These are phyloP conservation scores for Montipora efflorescens DNA, from an alignment of 64 coral and sea anemone species.

Conservation along the genomic window DNA sequence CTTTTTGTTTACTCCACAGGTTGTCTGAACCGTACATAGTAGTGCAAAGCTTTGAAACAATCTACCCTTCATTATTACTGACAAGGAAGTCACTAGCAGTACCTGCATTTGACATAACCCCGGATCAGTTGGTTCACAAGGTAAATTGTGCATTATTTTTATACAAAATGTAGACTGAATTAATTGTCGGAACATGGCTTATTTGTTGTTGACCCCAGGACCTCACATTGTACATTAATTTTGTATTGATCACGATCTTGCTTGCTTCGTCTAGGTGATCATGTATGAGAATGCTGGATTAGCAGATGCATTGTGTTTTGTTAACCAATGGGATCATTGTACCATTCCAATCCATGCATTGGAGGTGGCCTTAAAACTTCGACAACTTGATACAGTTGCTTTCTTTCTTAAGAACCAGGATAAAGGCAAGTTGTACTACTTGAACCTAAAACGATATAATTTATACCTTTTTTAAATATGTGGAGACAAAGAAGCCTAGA, in stretches of 20 bases:
- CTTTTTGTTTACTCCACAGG: slow-evolving; percentile 27
- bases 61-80: slow-evolving; percentile 66
- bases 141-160: slow-evolving; percentile 23
- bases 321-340: slow-evolving; percentile 91
- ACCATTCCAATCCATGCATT: slow-evolving; percentile 88
- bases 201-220: neutral
- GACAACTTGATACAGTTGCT: slow-evolving; percentile 87
- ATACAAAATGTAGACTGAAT: neutral
- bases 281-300: slow-evolving; percentile 95
- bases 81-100: slow-evolving; percentile 49
- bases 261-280: slow-evolving; percentile 69
- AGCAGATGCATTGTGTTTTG: slow-evolving; percentile 77
- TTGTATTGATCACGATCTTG: neutral
- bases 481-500: no score
- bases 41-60: slow-evolving; percentile 57
- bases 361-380: slow-evolving; percentile 84
- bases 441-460: no score
- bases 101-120: slow-evolving; percentile 86
- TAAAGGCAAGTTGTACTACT: slow-evolving; percentile 51
- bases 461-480: no score
- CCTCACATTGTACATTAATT: no score
- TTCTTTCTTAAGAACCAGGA: slow-evolving; percentile 96
- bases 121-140: slow-evolving; percentile 90
- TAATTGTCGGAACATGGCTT: neutral
- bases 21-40: slow-evolving; percentile 78